A percentile compares a stretch with the other conserved stretches of the same genome.
Conservation (phyloP, 2,888 invertebrate genomes). For the Rosalia funebris region DNA sequence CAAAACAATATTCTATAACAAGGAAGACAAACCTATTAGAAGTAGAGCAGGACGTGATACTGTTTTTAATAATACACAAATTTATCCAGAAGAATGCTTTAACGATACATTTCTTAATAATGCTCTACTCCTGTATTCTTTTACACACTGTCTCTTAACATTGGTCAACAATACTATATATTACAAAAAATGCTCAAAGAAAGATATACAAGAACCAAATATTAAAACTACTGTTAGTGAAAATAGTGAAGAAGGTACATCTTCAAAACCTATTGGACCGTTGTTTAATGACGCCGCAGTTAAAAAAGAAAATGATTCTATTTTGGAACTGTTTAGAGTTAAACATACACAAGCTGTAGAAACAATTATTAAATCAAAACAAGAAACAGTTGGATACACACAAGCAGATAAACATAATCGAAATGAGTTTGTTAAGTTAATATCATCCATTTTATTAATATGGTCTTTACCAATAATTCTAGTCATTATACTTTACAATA, state of each 20-base stretch:
- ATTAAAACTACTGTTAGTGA: slow-evolving; percentile 20
- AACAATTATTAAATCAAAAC: too few relatives aligned
- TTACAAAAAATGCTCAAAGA: slow-evolving; percentile 36
- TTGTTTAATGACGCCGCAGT: slow-evolving; percentile 28
- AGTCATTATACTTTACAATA: slow-evolving; percentile 46
- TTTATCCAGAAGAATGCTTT: slow-evolving; percentile 37
- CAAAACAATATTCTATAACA: slow-evolving; percentile 33
- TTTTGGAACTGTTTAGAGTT: slow-evolving; percentile 41
- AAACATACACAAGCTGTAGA: too few relatives aligned
- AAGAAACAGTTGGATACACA: too few relatives aligned
- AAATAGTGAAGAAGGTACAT: slow-evolving; percentile 32
- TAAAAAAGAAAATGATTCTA: slow-evolving; percentile 29
- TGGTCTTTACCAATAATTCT: slow-evolving; percentile 48
- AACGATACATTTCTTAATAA: slow-evolving; percentile 51
- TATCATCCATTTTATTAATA: slow-evolving; percentile 33
- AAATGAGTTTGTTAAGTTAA: slow-evolving; percentile 34
- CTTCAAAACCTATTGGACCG: slow-evolving; percentile 37
- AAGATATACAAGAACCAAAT: slow-evolving; percentile 15
- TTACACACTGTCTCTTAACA: slow-evolving; percentile 54
- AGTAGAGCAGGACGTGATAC: slow-evolving; percentile 32
- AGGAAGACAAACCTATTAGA: slow-evolving; percentile 30
- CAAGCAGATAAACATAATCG: too few relatives aligned
- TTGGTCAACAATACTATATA: slow-evolving; percentile 50
- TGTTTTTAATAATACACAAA: slow-evolving; percentile 25
- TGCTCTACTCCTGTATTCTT: slow-evolving; percentile 55